Evolutionary conservation across 2,113 vertebrate genomes (phyloP), one percentile per base, ranked within the genome.

Genomic region (Vidua chalybeata): DNA sequence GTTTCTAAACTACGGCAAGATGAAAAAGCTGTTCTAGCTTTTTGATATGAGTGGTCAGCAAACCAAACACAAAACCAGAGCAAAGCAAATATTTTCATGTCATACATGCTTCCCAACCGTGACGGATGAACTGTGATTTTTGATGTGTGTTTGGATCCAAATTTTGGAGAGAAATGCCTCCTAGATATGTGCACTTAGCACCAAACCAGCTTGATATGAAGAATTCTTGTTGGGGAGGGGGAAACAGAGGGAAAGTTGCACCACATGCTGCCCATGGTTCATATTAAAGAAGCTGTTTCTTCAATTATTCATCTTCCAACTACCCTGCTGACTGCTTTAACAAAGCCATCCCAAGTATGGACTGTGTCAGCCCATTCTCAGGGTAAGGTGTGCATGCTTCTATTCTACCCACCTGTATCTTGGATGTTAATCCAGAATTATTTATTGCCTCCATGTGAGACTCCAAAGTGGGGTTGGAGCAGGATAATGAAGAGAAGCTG

Each of bases 61-160:
- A 96, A 96, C 79, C 93, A 97, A 97, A 96, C 73, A 96, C 86
- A 97, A 97, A 97, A 94, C 84, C 96, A 98, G 95, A 98, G 95
- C 95, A 97, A 97, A 97, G 96, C 94, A 97, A 98, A 97, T 94
- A 94, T 97, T 97, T 98, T 97, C 94, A 95, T 96, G 81, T 97
- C 94, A 85, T 95, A 92, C 84, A 84, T 81, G 85, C 85, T 96
- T 97, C 78, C 87, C 89, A 89, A 90, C 96, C 86, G 93, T 97
- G 93, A 97, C 87, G 14, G 97, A 96, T 96, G 85, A 97, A 90
- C 93, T 97, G 80, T 84, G 95, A 95, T 90, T 97, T 94, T 96
- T 95, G 83, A 96, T 94, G 89, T 85, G 92, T 96, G 87, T 93
- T 88, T 90, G 89, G 76, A 96, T 95, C 71, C 51, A 93, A 94